These are phyloP conservation scores for Sclerodermus sp. DNA, from an alignment of 2,888 invertebrate species.

Conservation along the genomic window DNA sequence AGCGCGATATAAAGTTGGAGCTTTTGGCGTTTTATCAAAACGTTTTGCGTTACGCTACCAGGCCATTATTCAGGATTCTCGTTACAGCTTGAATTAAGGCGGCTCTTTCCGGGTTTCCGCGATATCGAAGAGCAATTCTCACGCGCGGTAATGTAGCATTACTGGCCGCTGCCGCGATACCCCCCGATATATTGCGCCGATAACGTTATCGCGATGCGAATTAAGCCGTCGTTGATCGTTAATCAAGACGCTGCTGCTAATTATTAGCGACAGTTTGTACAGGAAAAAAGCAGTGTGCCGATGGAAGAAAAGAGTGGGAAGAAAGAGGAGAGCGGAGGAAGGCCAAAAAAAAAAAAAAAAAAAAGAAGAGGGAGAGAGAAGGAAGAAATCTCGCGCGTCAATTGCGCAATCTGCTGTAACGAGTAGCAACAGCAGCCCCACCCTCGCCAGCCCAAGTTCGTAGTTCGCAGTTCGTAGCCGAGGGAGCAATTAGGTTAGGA, in stretches of 20 bases:
- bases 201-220: constrained; percentile 8
- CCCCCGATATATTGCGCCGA: constrained; percentile 10
- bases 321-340: too few relatives aligned
- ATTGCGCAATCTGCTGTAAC: neutral
- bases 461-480: too few relatives aligned
- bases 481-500: too few relatives aligned
- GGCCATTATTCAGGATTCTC: neutral
- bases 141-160: constrained; percentile 9
- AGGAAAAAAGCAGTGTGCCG: neutral
- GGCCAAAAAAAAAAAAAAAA: too few relatives aligned
- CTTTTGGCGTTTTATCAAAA: too few relatives aligned
- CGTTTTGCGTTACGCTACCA: too few relatives aligned
- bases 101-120: neutral
- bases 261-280: constrained; percentile 13
- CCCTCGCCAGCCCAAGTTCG: too few relatives aligned
- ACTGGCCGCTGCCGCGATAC: neutral
- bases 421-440: too few relatives aligned
- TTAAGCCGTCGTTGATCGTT: constrained; percentile 14
- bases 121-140: constrained; percentile 10
- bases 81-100: constrained; percentile 2
- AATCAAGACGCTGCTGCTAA: constrained; percentile 13
- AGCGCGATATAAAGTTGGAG: too few relatives aligned
- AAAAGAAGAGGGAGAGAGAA: too few relatives aligned
- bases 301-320: constrained; percentile 6
- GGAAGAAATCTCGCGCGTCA: too few relatives aligned